These are phyloP conservation scores for Drosophila meridionalis DNA, from an alignment of 2,888 invertebrate species.

Conservation along the genomic window DNA sequence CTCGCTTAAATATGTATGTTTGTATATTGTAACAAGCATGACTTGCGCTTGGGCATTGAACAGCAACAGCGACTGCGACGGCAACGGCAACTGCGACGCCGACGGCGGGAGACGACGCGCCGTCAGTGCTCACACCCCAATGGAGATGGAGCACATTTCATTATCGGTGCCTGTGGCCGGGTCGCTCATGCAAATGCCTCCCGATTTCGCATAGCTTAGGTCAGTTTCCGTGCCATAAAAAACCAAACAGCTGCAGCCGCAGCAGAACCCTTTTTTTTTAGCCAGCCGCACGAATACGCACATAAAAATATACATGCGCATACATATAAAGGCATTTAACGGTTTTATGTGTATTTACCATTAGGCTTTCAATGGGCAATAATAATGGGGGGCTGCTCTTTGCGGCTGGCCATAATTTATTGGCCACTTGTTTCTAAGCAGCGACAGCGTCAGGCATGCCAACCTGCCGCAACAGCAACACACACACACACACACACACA, in stretches of 20 bases:
- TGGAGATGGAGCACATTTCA: slow-evolving; percentile 66
- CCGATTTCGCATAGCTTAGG: slow-evolving; percentile 71
- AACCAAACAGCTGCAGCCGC: slow-evolving; percentile 38
- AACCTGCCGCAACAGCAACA: slow-evolving; percentile 59
- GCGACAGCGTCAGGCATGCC: slow-evolving; percentile 25
- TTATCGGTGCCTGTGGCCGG: slow-evolving; percentile 55
- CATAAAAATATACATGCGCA: slow-evolving; percentile 28
- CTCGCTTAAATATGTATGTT: slow-evolving; percentile 13
- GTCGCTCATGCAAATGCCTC: slow-evolving; percentile 68
- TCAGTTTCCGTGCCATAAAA: slow-evolving; percentile 72
- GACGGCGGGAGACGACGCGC: slow-evolving; percentile 51
- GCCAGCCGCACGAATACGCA: slow-evolving; percentile 27
- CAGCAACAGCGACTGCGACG: slow-evolving; percentile 27
- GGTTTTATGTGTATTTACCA: slow-evolving; percentile 78
- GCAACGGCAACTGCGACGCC: slow-evolving; percentile 12
- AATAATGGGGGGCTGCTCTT: slow-evolving; percentile 70
- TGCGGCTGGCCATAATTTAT: slow-evolving; percentile 75
- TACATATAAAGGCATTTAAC: slow-evolving; percentile 55
- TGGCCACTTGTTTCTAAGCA: slow-evolving; percentile 80
- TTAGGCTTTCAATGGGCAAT: slow-evolving; percentile 74
- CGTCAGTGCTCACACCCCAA: slow-evolving; percentile 50
- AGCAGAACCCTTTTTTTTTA: slow-evolving; percentile 48
- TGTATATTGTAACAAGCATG: slow-evolving; percentile 57
- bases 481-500: slow-evolving; percentile 3
- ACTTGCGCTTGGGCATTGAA: slow-evolving; percentile 68